These are phyloP conservation scores for Callaeas wilsoni DNA, from an alignment of 2,113 vertebrate genomes.

Conservation along the genomic window DNA sequence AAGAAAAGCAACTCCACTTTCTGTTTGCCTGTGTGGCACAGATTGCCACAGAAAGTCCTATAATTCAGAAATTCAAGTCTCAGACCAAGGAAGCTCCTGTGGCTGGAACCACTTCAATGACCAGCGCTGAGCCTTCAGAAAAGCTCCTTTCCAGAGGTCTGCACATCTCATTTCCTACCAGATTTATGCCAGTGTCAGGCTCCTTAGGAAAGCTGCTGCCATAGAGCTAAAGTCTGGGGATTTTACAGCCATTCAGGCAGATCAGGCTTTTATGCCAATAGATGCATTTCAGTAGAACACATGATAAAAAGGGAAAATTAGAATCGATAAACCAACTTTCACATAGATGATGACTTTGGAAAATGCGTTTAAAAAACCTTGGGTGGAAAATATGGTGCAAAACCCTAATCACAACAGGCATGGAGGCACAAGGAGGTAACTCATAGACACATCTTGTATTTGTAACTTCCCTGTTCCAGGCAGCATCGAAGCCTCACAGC, in stretches of 20 bases:
- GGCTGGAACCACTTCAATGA: neutral
- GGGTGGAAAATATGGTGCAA: neutral
- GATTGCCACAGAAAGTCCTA: neutral
- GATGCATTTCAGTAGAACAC: neutral
- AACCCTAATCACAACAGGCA: neutral
- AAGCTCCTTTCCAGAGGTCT: neutral
- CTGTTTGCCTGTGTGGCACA: neutral
- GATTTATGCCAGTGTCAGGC: neutral
- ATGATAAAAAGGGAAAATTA: neutral
- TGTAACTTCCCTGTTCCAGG: neutral
- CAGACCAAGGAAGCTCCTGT: neutral
- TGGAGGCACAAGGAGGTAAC: neutral
- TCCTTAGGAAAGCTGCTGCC: neutral
- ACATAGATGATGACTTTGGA: neutral
- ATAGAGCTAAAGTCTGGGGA: rapidly evolving
- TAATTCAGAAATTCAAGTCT: neutral
- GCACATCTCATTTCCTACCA: neutral
- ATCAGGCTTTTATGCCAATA: neutral
- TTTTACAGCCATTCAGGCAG: neutral
- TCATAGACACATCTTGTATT: neutral
- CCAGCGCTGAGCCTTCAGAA: neutral
- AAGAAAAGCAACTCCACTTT: slow-evolving; percentile 6
- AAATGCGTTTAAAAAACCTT: neutral
- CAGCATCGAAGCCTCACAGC: neutral
- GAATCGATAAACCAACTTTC: neutral